Percentiles rank a stretch among this genome's conserved stretches.
phyloP scores from a whole-genome alignment of 2,888 invertebrate species.

The Neoitamus cyanurus region DNA sequence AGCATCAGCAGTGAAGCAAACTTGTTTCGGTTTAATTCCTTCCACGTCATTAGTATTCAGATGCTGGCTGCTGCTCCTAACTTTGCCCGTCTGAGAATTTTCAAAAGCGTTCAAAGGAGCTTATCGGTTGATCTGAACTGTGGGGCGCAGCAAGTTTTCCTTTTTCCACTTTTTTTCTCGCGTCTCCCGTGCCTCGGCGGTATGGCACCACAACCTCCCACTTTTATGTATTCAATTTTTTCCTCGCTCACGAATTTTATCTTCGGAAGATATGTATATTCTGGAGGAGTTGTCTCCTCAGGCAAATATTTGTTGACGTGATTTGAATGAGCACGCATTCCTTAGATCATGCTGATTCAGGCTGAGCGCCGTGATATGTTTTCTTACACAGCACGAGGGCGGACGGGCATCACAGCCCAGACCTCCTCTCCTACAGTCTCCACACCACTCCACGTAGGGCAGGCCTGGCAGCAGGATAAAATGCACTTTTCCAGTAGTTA shows the following conservation, averaged over 20 bases:
- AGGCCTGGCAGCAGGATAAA: neutral
- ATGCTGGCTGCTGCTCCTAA: constrained; percentile 36
- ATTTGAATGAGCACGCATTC: constrained; percentile 48
- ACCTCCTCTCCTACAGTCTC: too few relatives aligned
- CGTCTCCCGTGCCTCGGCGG: neutral
- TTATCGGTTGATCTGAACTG: constrained; percentile 47
- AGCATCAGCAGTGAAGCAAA: neutral
- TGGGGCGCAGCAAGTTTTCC: neutral
- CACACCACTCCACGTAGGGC: neutral
- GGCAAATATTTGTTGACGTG: constrained; percentile 49
- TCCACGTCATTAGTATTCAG: constrained; percentile 49
- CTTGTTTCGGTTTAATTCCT: constrained; percentile 41
- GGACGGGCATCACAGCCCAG: neutral
- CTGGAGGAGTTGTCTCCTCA: constrained; percentile 34
- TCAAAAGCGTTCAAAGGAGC: constrained; percentile 47
- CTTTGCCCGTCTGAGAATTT: constrained; percentile 42
- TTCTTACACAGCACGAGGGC: neutral
- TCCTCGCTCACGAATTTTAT: constrained; percentile 20
- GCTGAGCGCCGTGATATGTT: constrained; percentile 9
- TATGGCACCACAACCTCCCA: neutral
- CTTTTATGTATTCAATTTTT: neutral
- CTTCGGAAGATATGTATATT: constrained; percentile 26
- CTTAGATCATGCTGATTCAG: constrained; percentile 26
- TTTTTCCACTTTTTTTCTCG: constrained; percentile 11
- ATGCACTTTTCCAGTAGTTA: constrained; percentile 26